Base-by-base conservation (phyloP, 2,888 invertebrate genomes). In the Cenopis cana region DNA sequence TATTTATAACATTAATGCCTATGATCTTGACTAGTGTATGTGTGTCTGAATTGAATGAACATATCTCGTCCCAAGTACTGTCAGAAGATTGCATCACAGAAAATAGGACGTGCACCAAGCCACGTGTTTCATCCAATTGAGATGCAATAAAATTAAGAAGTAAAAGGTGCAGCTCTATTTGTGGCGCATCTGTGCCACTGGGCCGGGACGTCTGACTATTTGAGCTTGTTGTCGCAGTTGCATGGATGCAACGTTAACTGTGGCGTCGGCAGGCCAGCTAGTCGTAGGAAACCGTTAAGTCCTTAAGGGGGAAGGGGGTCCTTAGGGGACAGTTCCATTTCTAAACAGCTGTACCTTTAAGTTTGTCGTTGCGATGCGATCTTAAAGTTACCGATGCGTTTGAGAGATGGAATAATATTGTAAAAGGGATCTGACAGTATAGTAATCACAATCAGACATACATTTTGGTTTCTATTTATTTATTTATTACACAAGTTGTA, bases 121-220 rank as follows among this genome's bases (percentile, higher is more conserved):
- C 70, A 60, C 65, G 70, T 66, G 70, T 59, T 33, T 18, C 65
- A 52, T 59, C 59, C 70, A 66, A 70, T 70, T 70, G 70, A 60
- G 46, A 54, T 56, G 36, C 69, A 70, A 66, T 70, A 70, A 65
- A 66, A 70, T 70, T 66, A 50, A 66, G 70, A 69, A 60, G 71
- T 71, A 71, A 61, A 71, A 66, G 71, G 66, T 66, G 85, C 85
- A 78, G 82, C 80, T 86, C 87, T 90, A 89, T 90, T 91, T 90
- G 89, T 88, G 78, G 76, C 73, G 79, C 80, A 91, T 88, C 79
- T 88, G 86, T 91, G 92, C 91, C 90, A 92, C 83, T 90, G 76
- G 87, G 87, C 74, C 91, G 86, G 81, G 83, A 79, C 84, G 88
- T 86, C 89, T 86, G 85, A 83, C 89, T 86, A 89, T 88, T 89